Evolutionary conservation across 2,113 vertebrate species (phyloP).

Genomic region (Parotia lawesii): DNA sequence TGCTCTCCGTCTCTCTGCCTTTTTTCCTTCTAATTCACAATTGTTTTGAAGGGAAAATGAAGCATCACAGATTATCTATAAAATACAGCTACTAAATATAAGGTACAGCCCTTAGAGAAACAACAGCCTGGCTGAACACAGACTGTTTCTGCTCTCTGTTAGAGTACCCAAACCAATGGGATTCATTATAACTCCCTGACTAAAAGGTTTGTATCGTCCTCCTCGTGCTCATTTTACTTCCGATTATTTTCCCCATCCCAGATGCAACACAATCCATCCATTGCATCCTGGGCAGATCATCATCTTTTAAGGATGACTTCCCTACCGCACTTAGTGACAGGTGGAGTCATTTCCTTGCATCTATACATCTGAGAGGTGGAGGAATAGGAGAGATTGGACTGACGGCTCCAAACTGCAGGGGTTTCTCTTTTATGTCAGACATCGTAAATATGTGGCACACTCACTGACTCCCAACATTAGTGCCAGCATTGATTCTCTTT

Average conservation of each 20-base stretch:
- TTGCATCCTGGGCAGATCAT: not conserved
- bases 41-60: conserved; percentile 15
- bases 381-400: not conserved
- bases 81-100: not conserved
- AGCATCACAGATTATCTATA: not conserved
- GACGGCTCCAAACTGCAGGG: not conserved
- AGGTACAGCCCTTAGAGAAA: not conserved
- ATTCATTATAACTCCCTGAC: not conserved
- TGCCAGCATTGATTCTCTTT: not conserved
- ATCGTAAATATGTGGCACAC: fast-evolving
- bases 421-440: not conserved
- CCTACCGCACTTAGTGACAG: too few relatives aligned
- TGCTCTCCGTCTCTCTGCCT: not conserved
- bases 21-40: not conserved
- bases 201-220: not conserved
- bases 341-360: not conserved
- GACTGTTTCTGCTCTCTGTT: not conserved
- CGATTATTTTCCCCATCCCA: not conserved
- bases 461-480: not conserved
- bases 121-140: not conserved
- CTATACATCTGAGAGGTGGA: not conserved
- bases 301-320: not conserved
- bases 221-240: not conserved
- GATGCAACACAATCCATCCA: not conserved
- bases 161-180: not conserved